These are phyloP conservation scores for Bufo bufo DNA, from an alignment of 2,113 vertebrate species.

Conservation along the genomic window DNA sequence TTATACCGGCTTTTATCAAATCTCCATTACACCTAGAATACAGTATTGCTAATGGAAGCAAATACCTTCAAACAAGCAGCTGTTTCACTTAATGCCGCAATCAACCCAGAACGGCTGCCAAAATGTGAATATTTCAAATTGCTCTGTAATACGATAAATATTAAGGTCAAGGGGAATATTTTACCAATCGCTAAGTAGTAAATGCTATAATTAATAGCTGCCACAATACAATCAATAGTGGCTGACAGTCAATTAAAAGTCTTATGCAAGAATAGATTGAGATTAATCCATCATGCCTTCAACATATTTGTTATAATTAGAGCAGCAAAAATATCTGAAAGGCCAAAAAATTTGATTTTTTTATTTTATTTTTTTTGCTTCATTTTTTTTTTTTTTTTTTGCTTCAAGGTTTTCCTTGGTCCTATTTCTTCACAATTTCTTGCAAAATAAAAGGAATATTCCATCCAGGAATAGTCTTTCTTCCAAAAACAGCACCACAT, in stretches of 20 bases:
- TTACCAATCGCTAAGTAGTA: slow-evolving; percentile 7
- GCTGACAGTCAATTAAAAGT: slow-evolving; percentile 15
- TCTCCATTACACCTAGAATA: background rate
- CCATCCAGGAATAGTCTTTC: background rate
- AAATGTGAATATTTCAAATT: slow-evolving; percentile 43
- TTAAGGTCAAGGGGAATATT: slow-evolving; percentile 40
- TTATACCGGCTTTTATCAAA: too few relatives aligned
- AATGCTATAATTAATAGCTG: slow-evolving; percentile 18
- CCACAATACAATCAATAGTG: slow-evolving; percentile 14
- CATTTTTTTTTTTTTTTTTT: too few relatives aligned
- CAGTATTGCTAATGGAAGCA: background rate
- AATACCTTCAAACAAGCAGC: background rate
- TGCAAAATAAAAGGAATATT: background rate
- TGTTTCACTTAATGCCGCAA: background rate
- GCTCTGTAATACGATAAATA: slow-evolving; percentile 30
- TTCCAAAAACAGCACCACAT: background rate
- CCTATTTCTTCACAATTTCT: background rate
- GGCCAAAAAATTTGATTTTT: too few relatives aligned
- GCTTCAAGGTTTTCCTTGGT: too few relatives aligned
- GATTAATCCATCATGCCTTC: slow-evolving; percentile 12
- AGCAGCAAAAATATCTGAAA: background rate
- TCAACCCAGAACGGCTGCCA: background rate
- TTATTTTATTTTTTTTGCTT: too few relatives aligned
- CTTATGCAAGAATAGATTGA: slow-evolving; percentile 2
- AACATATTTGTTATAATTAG: background rate